These are phyloP conservation scores for Chaenocephalus aceratus DNA, from an alignment of 2,113 vertebrate species.

Conservation along the genomic window DNA sequence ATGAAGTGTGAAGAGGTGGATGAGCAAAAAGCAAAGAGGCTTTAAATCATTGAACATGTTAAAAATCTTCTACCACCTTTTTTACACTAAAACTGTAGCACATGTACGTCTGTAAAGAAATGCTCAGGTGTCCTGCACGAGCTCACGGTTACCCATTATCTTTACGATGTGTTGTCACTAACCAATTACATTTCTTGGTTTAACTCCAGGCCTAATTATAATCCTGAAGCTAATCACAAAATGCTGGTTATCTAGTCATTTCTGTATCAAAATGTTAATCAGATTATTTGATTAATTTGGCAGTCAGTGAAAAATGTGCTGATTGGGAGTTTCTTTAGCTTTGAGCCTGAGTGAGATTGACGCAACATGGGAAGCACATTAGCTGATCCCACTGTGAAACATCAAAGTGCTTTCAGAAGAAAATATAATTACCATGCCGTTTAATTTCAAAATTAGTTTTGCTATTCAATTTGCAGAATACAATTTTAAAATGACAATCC, in stretches of 20 bases:
- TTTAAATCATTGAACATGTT: background rate
- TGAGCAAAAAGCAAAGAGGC: background rate
- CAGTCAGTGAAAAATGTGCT: constrained; percentile 2
- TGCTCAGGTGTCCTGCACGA: background rate
- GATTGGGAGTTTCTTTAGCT: background rate
- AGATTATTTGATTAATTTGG: background rate
- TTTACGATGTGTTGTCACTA: background rate
- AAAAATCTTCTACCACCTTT: background rate
- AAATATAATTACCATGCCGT: constrained; percentile 16
- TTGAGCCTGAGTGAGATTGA: constrained; percentile 8
- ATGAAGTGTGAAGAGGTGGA: background rate
- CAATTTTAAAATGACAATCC: constrained; percentile 30
- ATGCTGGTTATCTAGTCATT: background rate
- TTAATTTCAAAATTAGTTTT: constrained; percentile 8
- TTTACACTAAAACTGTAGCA: background rate
- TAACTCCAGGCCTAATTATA: background rate
- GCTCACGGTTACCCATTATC: too few species aligned
- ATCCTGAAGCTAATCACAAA: background rate
- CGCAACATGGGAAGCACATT: constrained; percentile 1
- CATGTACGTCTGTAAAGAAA: background rate
- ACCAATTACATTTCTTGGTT: background rate
- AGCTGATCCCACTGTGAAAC: constrained; percentile 21
- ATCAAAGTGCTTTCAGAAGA: constrained; percentile 11
- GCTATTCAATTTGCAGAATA: constrained; percentile 23
- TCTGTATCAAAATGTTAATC: background rate